These are phyloP conservation scores for Acanthurus lineatus DNA, from an alignment of 2,797 vertebrate genomes.

Conservation along the genomic window DNA sequence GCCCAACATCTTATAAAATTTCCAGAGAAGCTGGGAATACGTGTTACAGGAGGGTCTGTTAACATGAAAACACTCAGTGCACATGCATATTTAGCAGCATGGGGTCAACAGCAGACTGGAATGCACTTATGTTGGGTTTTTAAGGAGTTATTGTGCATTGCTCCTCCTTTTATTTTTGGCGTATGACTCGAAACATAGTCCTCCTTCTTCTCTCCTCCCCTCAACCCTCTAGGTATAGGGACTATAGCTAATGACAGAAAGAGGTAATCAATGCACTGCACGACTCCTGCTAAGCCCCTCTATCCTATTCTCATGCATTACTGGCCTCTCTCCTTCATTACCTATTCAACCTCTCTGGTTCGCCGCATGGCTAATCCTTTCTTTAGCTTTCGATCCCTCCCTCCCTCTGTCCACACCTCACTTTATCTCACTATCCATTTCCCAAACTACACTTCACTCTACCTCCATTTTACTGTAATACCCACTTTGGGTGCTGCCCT, in stretches of 20 bases:
- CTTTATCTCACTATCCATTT: conserved; percentile 67
- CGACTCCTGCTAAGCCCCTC: conserved; percentile 74
- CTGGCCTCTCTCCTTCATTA: conserved; percentile 75
- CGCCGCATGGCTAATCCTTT: conserved; percentile 78
- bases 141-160: background rate
- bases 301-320: conserved; percentile 80
- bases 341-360: conserved; percentile 74
- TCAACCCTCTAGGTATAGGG: conserved; percentile 59
- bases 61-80: background rate
- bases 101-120: background rate
- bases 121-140: background rate
- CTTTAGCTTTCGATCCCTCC: conserved; percentile 68
- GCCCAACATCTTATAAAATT: conserved; percentile 56
- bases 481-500: conserved; percentile 27
- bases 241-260: conserved; percentile 77
- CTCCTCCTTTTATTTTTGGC: background rate
- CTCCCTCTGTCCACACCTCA: conserved; percentile 60
- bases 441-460: conserved; percentile 56
- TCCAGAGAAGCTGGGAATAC: background rate
- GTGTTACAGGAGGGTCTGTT: conserved; percentile 24
- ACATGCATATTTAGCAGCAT: background rate
- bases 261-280: conserved; percentile 81
- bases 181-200: conserved; percentile 6
- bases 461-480: conserved; percentile 62
- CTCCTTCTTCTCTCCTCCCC: background rate